A percentile compares a stretch with the other conserved stretches of the same genome.
Evolutionary conservation across 2,797 vertebrate species (phyloP).

Genomic region (Phylloscopus collybita): DNA sequence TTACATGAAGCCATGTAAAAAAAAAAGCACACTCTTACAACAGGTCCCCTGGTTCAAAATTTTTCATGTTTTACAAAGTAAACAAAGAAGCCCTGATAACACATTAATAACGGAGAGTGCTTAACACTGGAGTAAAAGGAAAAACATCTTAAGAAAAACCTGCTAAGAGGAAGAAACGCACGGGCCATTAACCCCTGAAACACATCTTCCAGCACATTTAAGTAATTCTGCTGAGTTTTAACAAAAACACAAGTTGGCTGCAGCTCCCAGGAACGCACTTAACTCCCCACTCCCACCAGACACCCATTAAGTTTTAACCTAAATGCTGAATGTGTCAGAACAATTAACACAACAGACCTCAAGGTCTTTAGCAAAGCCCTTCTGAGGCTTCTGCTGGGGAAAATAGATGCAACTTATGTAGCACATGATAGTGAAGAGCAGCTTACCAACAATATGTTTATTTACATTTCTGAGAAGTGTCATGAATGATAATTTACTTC

Average conservation of each 20-base stretch:
- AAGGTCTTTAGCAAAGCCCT: neutral
- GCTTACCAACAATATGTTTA: neutral
- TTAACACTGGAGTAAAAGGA: constrained; percentile 7
- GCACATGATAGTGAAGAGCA: neutral
- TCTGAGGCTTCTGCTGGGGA: neutral
- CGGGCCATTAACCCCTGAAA: constrained; percentile 24
- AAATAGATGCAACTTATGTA: neutral
- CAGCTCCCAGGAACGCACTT: neutral
- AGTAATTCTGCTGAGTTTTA: constrained; percentile 48
- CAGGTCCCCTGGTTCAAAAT: neutral
- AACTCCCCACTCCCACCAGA: constrained; percentile 25
- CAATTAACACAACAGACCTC: constrained; percentile 46
- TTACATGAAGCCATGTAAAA: neutral
- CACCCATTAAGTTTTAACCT: constrained; percentile 35
- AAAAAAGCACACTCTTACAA: neutral
- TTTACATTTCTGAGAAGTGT: neutral
- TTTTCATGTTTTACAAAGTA: neutral
- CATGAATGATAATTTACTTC: neutral
- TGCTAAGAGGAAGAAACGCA: constrained; percentile 20
- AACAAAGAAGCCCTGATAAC: neutral
- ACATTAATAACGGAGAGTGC: neutral
- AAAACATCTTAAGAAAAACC: constrained; percentile 31
- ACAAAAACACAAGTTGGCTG: neutral
- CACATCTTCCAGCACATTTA: constrained; percentile 36
- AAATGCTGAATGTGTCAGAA: constrained; percentile 23